phyloP scores from a whole-genome alignment of 2,113 vertebrate species.

The Sphaerodactylus townsendi region DNA sequence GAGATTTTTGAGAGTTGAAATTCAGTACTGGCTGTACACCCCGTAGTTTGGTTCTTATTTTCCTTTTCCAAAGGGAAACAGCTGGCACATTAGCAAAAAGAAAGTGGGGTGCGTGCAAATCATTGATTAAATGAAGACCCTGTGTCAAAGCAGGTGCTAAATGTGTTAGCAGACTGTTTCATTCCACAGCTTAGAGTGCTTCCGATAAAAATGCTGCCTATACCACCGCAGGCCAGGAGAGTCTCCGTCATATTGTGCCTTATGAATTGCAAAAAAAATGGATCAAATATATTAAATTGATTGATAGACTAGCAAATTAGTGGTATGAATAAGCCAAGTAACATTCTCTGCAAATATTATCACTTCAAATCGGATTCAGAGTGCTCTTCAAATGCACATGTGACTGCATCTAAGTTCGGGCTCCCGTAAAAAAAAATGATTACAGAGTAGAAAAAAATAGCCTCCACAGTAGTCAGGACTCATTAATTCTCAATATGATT shows the following conservation, averaged over 20 bases:
- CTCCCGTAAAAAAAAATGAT: neutral
- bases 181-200: neutral
- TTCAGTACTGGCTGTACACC: no score
- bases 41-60: neutral
- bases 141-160: neutral
- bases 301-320: neutral
- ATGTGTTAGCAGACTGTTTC: neutral
- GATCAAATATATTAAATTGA: neutral
- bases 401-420: neutral
- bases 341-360: no score
- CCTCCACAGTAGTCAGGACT: neutral
- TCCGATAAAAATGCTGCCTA: neutral
- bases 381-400: neutral
- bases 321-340: neutral
- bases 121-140: neutral
- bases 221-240: neutral
- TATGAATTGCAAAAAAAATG: neutral
- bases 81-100: neutral
- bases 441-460: neutral
- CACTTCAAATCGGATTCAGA: neutral
- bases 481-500: slow-evolving; percentile 15
- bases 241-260: neutral
- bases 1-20: no score
- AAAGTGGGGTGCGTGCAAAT: neutral
- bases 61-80: neutral